These are phyloP conservation scores for Geopemphigus sp. DNA, from an alignment of 1,140 invertebrate genomes.

Conservation along the genomic window DNA sequence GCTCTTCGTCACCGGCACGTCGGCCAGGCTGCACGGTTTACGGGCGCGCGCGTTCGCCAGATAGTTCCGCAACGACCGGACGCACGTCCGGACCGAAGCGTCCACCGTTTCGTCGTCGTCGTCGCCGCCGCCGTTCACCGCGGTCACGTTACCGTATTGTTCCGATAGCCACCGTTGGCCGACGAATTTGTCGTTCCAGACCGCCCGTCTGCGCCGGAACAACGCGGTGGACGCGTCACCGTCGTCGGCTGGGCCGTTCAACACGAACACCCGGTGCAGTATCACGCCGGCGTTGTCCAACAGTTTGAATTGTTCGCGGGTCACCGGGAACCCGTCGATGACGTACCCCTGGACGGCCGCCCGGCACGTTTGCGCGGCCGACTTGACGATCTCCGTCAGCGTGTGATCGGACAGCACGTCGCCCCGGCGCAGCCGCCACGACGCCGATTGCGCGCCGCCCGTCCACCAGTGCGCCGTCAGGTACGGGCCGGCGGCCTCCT, in stretches of 20 bases:
- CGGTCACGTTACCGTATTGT: not conserved
- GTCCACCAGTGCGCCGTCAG: not conserved
- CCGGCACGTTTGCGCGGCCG: not conserved
- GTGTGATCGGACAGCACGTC: not conserved
- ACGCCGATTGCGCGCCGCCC: not conserved
- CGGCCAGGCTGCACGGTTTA: not conserved
- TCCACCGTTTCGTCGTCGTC: not conserved
- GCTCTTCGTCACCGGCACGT: not conserved
- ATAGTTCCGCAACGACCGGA: not conserved
- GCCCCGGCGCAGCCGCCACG: not conserved
- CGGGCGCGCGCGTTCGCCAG: not conserved
- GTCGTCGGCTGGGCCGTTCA: not conserved
- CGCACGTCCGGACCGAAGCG: too few relatives aligned
- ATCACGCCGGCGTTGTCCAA: not conserved
- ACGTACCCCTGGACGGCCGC: not conserved
- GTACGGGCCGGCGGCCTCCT: not conserved
- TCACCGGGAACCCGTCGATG: constrained; percentile 24
- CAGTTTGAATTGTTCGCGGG: constrained; percentile 4
- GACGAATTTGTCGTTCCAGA: not conserved
- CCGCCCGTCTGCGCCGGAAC: not conserved
- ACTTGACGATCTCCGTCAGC: not conserved
- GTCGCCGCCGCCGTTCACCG: not conserved
- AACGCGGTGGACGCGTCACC: not conserved
- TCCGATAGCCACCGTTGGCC: not conserved
- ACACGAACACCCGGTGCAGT: not conserved